phyloP scores from a whole-genome alignment of 2,888 invertebrate genomes.

The Coleophora flavipennella region DNA sequence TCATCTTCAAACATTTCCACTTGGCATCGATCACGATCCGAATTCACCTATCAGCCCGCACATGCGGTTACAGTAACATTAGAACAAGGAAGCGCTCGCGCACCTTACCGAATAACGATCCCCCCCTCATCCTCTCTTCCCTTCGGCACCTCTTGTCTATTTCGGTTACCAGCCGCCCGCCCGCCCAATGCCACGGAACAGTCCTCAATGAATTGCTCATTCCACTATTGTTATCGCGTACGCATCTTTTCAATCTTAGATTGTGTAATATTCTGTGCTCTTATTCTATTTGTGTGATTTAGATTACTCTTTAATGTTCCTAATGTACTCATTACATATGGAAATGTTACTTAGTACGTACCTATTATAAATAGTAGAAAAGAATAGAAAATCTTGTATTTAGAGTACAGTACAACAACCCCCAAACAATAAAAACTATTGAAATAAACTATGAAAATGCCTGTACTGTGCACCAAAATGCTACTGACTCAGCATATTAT shows the following conservation, averaged over 20 bases:
- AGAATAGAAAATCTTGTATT: too few species aligned
- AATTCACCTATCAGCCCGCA: neutral
- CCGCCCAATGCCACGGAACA: conserved; percentile 65
- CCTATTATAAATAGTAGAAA: too few species aligned
- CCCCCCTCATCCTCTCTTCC: conserved; percentile 8
- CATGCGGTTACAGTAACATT: conserved; percentile 24
- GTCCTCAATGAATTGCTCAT: conserved; percentile 57
- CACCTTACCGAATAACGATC: conserved; percentile 25
- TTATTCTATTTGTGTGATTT: neutral
- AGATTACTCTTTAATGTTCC: too few species aligned
- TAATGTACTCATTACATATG: too few species aligned
- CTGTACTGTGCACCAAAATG: too few species aligned
- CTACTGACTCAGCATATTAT: too few species aligned
- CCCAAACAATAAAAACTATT: too few species aligned
- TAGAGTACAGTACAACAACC: too few species aligned
- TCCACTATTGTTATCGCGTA: conserved; percentile 21
- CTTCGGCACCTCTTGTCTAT: conserved; percentile 19
- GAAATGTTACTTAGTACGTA: too few species aligned
- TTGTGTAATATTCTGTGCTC: neutral
- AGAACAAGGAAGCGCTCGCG: conserved; percentile 29
- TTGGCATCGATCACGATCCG: neutral
- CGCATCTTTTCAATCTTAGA: neutral
- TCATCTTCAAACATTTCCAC: neutral
- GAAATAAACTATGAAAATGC: too few species aligned
- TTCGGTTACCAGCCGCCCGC: conserved; percentile 18